phyloP scores from a whole-genome alignment of 2,888 invertebrate genomes.

The Melanchra persicariae region DNA sequence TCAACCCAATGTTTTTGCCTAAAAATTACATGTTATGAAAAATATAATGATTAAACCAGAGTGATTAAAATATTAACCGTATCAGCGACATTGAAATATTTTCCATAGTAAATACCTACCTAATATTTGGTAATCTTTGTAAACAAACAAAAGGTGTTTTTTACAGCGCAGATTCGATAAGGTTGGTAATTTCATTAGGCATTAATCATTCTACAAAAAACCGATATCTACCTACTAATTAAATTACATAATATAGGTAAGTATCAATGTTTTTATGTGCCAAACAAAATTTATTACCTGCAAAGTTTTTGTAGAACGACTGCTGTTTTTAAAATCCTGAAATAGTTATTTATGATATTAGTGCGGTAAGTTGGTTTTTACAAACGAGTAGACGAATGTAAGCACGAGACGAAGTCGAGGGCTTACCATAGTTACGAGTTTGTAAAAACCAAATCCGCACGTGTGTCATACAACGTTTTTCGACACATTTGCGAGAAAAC shows the following conservation, averaged over 20 bases:
- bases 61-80: conserved; percentile 47
- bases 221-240: background rate
- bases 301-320: background rate
- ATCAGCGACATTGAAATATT: conserved; percentile 65
- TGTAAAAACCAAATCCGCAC: too few relatives aligned
- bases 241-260: background rate
- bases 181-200: conserved; percentile 8
- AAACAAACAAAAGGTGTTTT: conserved; percentile 60
- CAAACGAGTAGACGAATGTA: too few relatives aligned
- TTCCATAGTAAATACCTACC: conserved; percentile 40
- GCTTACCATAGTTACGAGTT: too few relatives aligned
- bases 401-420: too few relatives aligned
- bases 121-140: conserved; percentile 55
- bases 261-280: background rate
- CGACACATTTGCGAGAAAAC: too few relatives aligned
- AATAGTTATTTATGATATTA: too few relatives aligned
- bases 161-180: conserved; percentile 8
- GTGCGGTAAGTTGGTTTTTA: too few relatives aligned
- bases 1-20: conserved; percentile 17
- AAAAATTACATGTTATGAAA: conserved; percentile 11
- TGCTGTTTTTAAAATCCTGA: background rate
- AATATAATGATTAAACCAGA: conserved; percentile 29
- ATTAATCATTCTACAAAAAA: background rate
- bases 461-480: too few relatives aligned
- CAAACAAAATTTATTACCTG: background rate